Base-by-base conservation (phyloP, 2,797 vertebrate genomes). In the Sus cebifrons region DNA sequence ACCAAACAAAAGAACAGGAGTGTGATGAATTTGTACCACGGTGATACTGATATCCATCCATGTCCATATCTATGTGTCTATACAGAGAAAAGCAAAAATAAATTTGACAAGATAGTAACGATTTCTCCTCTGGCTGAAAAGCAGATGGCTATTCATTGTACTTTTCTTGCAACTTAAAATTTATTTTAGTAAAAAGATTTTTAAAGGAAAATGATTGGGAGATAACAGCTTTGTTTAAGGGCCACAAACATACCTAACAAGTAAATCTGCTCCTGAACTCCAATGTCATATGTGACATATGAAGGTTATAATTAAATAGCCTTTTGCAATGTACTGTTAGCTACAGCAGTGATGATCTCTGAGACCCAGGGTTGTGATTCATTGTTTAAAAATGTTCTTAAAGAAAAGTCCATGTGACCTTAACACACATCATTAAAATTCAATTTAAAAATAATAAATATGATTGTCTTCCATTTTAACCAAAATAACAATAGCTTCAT, bases 41-140 rank as follows among this genome's bases (percentile, higher is more conserved):
- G 13, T 54, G 15, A 56, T 32, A 27, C n/a, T 49, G 1, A 36
- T 36, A 36, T 36, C 6, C 40, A 40, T 3, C 36, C 20, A 18
- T 56, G 16, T 3, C 12, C 49, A n/a, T 15, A 74, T 44, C 70
- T 73, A 44, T 25, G 44, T 14, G 23, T 27, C 3, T 78, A 14
- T 29, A 65, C 18, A 79, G 4, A 88, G 12, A 67, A 67, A 44
- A 23, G 3, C 36, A 75, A 86, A 67, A 67, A 65, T 27, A 73
- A 68, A 58, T 56, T 29, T 70, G 16, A 81, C 27, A 65, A 71
- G 88, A 70, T 17, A 58, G 62, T 73, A 91, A 68, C 13, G 52
- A 64, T 65, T 96, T 96, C 36, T 94, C 62, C 13, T 65, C 7
- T 74, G 82, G 11, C 54, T 77, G 36, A 65, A 92, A 92, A 27